Evolutionary conservation across 2,888 invertebrate genomes (phyloP).

Genomic region (Aquatica leii): DNA sequence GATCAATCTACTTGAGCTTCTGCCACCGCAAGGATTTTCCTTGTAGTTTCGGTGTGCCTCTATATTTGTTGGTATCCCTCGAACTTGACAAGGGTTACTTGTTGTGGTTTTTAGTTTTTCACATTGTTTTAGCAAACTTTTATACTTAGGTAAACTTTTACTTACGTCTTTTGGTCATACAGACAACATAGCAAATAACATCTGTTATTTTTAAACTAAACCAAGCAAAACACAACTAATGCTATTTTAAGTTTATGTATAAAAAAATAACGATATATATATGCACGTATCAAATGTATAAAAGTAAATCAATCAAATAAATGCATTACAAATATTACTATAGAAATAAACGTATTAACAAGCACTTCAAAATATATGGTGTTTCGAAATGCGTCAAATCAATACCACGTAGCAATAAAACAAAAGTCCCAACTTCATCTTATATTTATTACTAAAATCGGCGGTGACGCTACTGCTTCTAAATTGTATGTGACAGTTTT

Average conservation of each 20-base stretch:
- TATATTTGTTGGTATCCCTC: conserved; percentile 28
- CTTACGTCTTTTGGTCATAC: too few species aligned
- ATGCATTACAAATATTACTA: too few species aligned
- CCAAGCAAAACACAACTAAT: too few species aligned
- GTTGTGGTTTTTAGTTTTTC: conserved; percentile 29
- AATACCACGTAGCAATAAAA: neutral
- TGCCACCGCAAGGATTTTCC: conserved; percentile 31
- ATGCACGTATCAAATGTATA: too few species aligned
- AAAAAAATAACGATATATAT: too few species aligned
- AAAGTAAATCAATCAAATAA: too few species aligned
- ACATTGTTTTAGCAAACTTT: conserved; percentile 27
- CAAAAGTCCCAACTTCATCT: conserved; percentile 7
- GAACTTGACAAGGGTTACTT: conserved; percentile 32
- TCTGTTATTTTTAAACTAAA: too few species aligned
- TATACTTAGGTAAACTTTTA: conserved; percentile 14
- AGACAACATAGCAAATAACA: too few species aligned
- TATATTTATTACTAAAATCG: conserved; percentile 10
- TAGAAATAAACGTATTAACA: neutral
- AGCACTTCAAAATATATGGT: neutral
- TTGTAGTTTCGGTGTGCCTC: conserved; percentile 25
- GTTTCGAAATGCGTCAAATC: neutral
- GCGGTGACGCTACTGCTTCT: conserved; percentile 4
- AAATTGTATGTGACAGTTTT: conserved; percentile 11
- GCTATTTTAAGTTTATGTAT: too few species aligned
- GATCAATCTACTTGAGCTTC: conserved; percentile 29